Evolutionary conservation across 2,113 vertebrate genomes (phyloP), one percentile per base, ranked within the genome.

Genomic region (Oryzias curvinotus): DNA sequence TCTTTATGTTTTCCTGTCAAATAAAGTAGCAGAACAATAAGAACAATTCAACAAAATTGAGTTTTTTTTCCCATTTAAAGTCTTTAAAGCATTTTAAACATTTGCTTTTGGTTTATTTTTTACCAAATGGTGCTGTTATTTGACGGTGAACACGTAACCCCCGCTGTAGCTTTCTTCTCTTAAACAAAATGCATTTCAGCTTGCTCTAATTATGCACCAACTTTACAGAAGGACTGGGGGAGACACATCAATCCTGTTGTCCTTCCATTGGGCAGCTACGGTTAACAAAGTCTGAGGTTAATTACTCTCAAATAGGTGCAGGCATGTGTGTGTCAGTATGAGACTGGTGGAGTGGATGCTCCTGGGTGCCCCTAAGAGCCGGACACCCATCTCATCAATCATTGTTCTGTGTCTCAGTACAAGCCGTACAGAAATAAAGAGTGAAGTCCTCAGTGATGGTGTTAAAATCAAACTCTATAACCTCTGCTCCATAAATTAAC

Each of bases 201-300:
- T 28, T 42, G 49, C 19, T 62, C 41, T 48, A 77, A 77, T 81
- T 77, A 63, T 65, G 68, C 60, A 77, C 62, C 71, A 82, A 74
- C 59, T 68, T 19, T 56, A 64, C 59, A 63, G 61, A 85, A 88
- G 81, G 89, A 89, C 89, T 83, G 71, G 72, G 77, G 77, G 70
- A 74, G 74, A 53, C 58, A 84, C 92, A 92, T 93, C 88, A 91
- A 93, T 92, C 91, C 85, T 87, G 80, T 84, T 90, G 90, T 88
- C 88, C 90, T 90, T 88, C 88, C 91, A 91, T 91, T 89, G 88
- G 88, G 88, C 87, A 89, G 85, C 77, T 77, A 77, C 87, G 88
- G 85, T 85, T 87, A 87, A 84, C 81, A 72, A 84, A 91, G 90
- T 86, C 91, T 83, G 89, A 92, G 92, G 91, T 92, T 93, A 92